Evolutionary conservation across 2,797 vertebrate species (phyloP).

Genomic region (Setipinna tenuifilis): DNA sequence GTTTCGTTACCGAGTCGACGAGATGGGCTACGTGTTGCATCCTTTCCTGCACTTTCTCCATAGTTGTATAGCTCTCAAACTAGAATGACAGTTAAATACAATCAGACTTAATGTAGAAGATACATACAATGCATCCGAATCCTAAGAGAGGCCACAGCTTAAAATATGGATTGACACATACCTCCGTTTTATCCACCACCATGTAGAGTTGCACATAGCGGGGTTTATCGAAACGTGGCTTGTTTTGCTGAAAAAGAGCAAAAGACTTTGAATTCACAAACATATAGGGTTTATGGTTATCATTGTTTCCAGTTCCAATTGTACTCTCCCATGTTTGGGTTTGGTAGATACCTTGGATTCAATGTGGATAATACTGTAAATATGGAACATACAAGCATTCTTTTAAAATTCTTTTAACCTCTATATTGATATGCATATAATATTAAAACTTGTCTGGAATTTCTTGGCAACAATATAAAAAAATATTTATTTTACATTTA

Average conservation of each 20-base stretch:
- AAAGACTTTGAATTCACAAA: not conserved
- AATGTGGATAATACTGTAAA: not conserved
- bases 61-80: constrained; percentile 50
- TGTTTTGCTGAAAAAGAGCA: constrained; percentile 65
- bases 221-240: constrained; percentile 51
- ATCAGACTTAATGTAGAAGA: not conserved
- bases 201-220: constrained; percentile 85
- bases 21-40: constrained; percentile 86
- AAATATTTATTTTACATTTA: not conserved
- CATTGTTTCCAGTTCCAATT: not conserved
- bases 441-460: not conserved
- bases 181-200: constrained; percentile 86
- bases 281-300: not conserved
- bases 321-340: not conserved
- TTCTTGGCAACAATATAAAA: not conserved
- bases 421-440: not conserved
- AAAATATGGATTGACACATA: constrained; percentile 53
- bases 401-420: not conserved
- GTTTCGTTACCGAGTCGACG: constrained; percentile 81
- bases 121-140: not conserved
- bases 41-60: constrained; percentile 65
- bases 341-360: not conserved
- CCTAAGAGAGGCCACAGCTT: not conserved
- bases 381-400: not conserved
- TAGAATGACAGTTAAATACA: constrained; percentile 29